Evolutionary conservation across 2,113 vertebrate genomes (phyloP), one percentile per base, ranked within the genome.

Genomic region (Trematocara zebra): DNA sequence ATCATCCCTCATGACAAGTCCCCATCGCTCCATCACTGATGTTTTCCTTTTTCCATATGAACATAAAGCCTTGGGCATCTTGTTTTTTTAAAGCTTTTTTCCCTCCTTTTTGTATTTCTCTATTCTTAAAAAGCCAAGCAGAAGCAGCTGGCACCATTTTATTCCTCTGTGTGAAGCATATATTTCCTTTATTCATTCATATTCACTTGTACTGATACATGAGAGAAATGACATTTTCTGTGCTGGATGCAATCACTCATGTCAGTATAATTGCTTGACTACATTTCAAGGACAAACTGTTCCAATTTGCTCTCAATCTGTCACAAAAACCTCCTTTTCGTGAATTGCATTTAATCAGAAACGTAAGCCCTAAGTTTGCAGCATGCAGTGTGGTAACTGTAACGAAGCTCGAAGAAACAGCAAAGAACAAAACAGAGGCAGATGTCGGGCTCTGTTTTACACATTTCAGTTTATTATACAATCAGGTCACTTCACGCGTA

Each of bases 391-490:
- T 47, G 10, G 14, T 8, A n/a, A 49, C 44, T 31, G 26, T 11
- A 49, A 76, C 7, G 0, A 37, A 26, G 23, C 31, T 5, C 18
- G 28, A 2, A 54, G 17, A 61, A n/a, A 15, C 2, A 17, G 14
- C n/a, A 28, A 67, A 80, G 26, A 81, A 82, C 15, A 88, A 40
- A 88, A n/a, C 11, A 17, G 31, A 33, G 2, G 28, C 9, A 26
- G 12, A 9, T 2, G 59, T 53, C 2, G 15, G 11, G 23, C 44
- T 59, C 18, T n/a, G 37, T 54, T 89, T 91, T 76, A 57, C 82
- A 93, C 86, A 92, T 85, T 88, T 91, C 82, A 74, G 83, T 95
- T 95, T 95, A 95, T 94, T 96, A 83, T 92, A 92, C 90, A 93
- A 93, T 93, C 89, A 90, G 85, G 76, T 93, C 81, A 87, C 83